Evolutionary conservation across 2,113 vertebrate species (phyloP), one percentile per base, ranked within the genome.

Genomic region (Himantopus leucocephalus): DNA sequence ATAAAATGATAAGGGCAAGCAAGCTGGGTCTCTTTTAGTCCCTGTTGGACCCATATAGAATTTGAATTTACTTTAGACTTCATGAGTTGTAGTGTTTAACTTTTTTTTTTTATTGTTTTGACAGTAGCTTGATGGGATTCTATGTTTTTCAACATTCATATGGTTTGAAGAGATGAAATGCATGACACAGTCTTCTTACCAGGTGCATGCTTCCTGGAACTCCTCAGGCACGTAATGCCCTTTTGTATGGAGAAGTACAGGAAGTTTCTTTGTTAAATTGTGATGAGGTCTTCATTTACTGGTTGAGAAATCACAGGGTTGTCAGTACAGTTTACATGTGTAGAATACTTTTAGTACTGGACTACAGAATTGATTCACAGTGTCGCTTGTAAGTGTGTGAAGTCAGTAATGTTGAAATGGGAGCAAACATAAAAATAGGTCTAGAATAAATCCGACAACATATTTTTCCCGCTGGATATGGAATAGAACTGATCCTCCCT

Each of bases 311-410:
- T 62, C 19, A 11, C 5, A 22, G 45, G 21, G 12, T 9, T 59
- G 10, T 53, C 50, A 34, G 20, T 74, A 20, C 21, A 27, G 35
- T 70, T 41, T 27, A 30, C 3, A 1, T 18, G 6, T 0, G 0
- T 17, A 23, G 43, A 34, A 78, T 8, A 37, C 41, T 21, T 27
- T 50, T 27, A 48, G 18, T 71, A 17, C 50, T 41, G 22, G 71
- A 35, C 21, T 53, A 4, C 12, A 18, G 24, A 68, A 78, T 23
- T 35, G 34, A 23, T 80, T 50, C 3, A 19, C 62, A 27, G 14
- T 74, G 32, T 80, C 27, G 45, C 39, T 60, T 73, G 2, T 41
- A 35, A n/a, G 19, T 8, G 17, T 70, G 60, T 74, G 14, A 77
- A 81, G 34, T 58, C 70, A 70, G 45, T 70, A 53, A 32, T 41